These are phyloP conservation scores for Megalonaias nervosa DNA, from an alignment of 1,140 invertebrate genomes.

Conservation along the genomic window DNA sequence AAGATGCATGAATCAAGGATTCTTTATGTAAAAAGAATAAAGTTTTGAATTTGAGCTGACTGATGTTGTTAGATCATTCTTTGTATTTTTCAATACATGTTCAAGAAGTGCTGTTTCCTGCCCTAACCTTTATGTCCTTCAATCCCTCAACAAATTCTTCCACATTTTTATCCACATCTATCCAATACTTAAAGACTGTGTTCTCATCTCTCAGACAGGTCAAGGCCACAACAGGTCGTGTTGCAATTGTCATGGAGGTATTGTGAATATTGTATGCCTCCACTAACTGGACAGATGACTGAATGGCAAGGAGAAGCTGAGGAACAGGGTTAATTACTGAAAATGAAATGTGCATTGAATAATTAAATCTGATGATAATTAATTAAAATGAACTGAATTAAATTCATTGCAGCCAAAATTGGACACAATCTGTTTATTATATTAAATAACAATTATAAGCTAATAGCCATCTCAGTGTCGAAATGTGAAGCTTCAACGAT, in stretches of 20 bases:
- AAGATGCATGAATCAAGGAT: no score
- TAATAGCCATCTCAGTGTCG: neutral
- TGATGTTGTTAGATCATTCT: neutral
- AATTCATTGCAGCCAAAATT: neutral
- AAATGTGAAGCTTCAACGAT: no score
- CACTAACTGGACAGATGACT: constrained; percentile 35
- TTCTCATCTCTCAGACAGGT: constrained; percentile 77
- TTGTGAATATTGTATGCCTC: constrained; percentile 57
- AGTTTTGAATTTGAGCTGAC: neutral
- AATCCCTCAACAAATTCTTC: constrained; percentile 30
- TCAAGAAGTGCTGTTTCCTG: neutral
- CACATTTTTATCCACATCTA: constrained; percentile 75
- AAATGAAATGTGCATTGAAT: constrained; percentile 19
- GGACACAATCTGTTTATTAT: neutral
- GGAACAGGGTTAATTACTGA: constrained; percentile 83
- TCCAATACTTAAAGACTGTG: constrained; percentile 79
- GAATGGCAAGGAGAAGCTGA: constrained; percentile 81
- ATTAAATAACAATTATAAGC: neutral
- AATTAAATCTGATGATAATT: neutral
- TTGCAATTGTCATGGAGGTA: constrained; percentile 53
- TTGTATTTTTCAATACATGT: neutral
- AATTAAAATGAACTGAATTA: neutral
- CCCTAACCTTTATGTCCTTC: neutral
- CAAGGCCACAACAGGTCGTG: constrained; percentile 48
- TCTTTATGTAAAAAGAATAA: no score